Percentiles rank a stretch among this genome's conserved stretches.
These are phyloP conservation scores for Hirtodrosophila cameraria DNA, from an alignment of 2,888 invertebrate genomes.

Conservation along the genomic window DNA sequence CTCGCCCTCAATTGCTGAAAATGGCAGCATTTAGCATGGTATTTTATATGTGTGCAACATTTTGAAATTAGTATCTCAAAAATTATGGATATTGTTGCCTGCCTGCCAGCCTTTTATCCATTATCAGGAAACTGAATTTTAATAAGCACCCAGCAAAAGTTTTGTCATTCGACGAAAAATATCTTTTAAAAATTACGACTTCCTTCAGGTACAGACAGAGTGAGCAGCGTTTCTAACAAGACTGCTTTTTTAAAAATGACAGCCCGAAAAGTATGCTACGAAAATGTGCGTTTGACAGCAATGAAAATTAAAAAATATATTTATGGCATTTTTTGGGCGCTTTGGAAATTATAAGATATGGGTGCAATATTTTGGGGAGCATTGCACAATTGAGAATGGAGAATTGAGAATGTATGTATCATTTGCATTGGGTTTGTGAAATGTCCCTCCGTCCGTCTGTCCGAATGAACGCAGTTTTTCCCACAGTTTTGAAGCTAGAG, in stretches of 20 bases:
- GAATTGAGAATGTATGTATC: no score
- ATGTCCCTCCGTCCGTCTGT: no score
- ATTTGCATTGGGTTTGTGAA: no score
- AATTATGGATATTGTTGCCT: slow-evolving; percentile 64
- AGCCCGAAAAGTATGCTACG: slow-evolving; percentile 56
- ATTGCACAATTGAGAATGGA: no score
- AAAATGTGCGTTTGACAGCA: slow-evolving; percentile 41
- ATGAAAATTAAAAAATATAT: slow-evolving; percentile 45
- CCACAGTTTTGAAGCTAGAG: no score
- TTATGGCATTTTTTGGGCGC: slow-evolving; percentile 38
- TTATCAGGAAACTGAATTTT: slow-evolving; percentile 70
- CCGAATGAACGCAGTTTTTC: no score
- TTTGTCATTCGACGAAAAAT: slow-evolving; percentile 39
- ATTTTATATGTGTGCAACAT: slow-evolving; percentile 69
- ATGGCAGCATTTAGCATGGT: slow-evolving; percentile 44
- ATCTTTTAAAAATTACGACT: slow-evolving; percentile 11
- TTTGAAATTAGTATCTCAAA: slow-evolving; percentile 76
- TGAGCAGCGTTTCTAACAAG: slow-evolving; percentile 17
- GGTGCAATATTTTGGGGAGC: no score
- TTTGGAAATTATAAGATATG: not conserved
- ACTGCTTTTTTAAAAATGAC: slow-evolving; percentile 16
- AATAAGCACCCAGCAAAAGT: slow-evolving; percentile 52
- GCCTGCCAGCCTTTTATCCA: no score
- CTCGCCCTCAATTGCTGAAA: slow-evolving; percentile 28
- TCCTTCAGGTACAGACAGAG: not conserved